Evolutionary conservation across 2,888 invertebrate species (phyloP), one percentile per base, ranked within the genome.

Genomic region (Uloborus plumipes): DNA sequence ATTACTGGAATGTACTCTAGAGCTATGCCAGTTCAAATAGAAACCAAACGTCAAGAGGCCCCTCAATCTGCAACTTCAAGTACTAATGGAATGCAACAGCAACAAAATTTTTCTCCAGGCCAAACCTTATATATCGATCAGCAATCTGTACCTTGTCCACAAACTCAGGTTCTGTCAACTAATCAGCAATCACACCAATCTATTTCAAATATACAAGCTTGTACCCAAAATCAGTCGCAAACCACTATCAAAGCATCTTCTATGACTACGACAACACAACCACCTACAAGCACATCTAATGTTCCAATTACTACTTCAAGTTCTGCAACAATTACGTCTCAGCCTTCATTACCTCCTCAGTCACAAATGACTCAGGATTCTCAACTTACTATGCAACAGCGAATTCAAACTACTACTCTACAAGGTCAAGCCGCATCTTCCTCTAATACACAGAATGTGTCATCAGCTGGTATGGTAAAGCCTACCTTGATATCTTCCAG

Each of bases 1-100:
- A 82, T 78, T 39, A 66, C 78, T n/a, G 78, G 78, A 26, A 72
- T 82, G 59, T 74, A 81, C 69, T 70, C 80, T 18, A 65, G 59
- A 69, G 73, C 55, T 11, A 49, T 81, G 64, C 64, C 74, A 26
- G 20, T 70, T 39, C 69, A 81, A 49, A 61, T 49, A 31, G 80
- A 81, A 39, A 49, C 58, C 2, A 80, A 69, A 64, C 59, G 49
- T 58, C 53, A 69, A 16, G 79, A 80, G 22, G n/a, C 73, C n/a
- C 18, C 64, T n/a, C 74, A 74, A 69, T 47, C 71, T 16, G 39
- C 20, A 11, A 22, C 59, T 50, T 50, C 66, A 18, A 50, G 16
- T 39, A 39, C 47, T 13, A 26, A 15, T 51, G 51, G 53, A 14
- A 13, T 64, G 7, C 66, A 66, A 22, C 78, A 72, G 26, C 50